These are phyloP conservation scores for Enteromius thamalakanensis DNA, from an alignment of 2,797 vertebrate species.

Conservation along the genomic window DNA sequence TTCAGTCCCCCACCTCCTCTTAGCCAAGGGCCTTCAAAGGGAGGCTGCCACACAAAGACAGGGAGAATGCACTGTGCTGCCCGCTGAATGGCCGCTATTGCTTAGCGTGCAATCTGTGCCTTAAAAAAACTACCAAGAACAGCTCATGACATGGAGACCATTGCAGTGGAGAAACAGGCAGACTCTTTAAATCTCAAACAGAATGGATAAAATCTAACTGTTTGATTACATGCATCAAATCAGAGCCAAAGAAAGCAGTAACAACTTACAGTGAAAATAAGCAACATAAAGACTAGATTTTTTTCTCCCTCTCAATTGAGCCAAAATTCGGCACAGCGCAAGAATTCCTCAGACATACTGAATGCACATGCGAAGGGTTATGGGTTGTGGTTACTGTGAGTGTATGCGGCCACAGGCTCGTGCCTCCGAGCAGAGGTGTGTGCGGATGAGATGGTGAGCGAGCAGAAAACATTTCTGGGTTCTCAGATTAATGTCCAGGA, in stretches of 20 bases:
- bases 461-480: conserved; percentile 29
- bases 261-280: conserved; percentile 41
- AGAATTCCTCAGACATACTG: conserved; percentile 29
- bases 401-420: conserved; percentile 22
- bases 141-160: conserved; percentile 46
- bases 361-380: conserved; percentile 11
- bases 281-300: conserved; percentile 12
- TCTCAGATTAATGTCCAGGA: conserved; percentile 58
- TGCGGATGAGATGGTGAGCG: conserved; percentile 53
- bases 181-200: conserved; percentile 1
- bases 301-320: neutral
- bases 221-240: conserved; percentile 39
- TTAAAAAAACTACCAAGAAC: conserved; percentile 40
- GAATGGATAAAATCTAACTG: conserved; percentile 39
- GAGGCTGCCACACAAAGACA: conserved; percentile 74
- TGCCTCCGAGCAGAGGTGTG: conserved; percentile 45
- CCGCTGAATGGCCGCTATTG: conserved; percentile 47
- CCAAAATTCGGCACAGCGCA: conserved; percentile 28
- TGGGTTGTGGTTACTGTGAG: conserved; percentile 36
- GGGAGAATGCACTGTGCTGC: conserved; percentile 38
- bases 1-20: conserved; percentile 52
- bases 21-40: conserved; percentile 77
- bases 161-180: conserved; percentile 31
- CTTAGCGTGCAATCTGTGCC: conserved; percentile 48
- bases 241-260: conserved; percentile 47